Conservation (phyloP, 2,113 vertebrate species). For the Epinephelus cyanopodus region DNA sequence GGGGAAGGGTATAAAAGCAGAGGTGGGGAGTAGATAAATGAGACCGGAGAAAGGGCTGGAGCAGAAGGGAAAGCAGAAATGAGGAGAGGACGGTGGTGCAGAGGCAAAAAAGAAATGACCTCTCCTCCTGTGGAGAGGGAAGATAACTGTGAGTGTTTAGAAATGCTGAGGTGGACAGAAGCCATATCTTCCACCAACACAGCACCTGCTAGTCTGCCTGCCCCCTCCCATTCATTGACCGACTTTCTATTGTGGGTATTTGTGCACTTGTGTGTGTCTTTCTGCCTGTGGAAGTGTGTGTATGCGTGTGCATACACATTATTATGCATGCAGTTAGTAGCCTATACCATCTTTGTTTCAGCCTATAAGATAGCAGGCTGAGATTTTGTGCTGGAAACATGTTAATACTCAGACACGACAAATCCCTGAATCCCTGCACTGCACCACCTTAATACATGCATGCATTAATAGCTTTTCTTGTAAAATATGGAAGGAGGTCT, state of each 20-base stretch:
- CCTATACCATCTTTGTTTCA: constrained; percentile 55
- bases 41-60: constrained; percentile 48
- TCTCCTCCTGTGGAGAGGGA: constrained; percentile 74
- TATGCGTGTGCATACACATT: constrained; percentile 1
- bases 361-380: constrained; percentile 32
- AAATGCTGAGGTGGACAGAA: constrained; percentile 83
- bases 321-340: constrained; percentile 28
- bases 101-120: constrained; percentile 76
- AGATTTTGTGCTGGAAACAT: constrained; percentile 31
- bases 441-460: constrained; percentile 68
- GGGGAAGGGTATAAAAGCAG: constrained; percentile 52
- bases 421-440: constrained; percentile 59
- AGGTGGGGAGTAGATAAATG: constrained; percentile 70
- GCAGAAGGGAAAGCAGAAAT: constrained; percentile 41
- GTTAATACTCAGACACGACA: constrained; percentile 46
- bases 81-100: constrained; percentile 50
- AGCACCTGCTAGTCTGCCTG: constrained; percentile 72
- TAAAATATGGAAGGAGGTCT: constrained; percentile 41
- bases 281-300: constrained; percentile 2
- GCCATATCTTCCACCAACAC: constrained; percentile 80
- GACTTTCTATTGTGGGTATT: constrained; percentile 64
- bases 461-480: constrained; percentile 62
- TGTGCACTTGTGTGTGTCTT: constrained; percentile 22
- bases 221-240: constrained; percentile 70
- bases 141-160: constrained; percentile 76